A percentile compares a stretch with the other conserved stretches of the same genome.
Conservation (phyloP, 2,797 vertebrate genomes). For the Helarctos malayanus region DNA sequence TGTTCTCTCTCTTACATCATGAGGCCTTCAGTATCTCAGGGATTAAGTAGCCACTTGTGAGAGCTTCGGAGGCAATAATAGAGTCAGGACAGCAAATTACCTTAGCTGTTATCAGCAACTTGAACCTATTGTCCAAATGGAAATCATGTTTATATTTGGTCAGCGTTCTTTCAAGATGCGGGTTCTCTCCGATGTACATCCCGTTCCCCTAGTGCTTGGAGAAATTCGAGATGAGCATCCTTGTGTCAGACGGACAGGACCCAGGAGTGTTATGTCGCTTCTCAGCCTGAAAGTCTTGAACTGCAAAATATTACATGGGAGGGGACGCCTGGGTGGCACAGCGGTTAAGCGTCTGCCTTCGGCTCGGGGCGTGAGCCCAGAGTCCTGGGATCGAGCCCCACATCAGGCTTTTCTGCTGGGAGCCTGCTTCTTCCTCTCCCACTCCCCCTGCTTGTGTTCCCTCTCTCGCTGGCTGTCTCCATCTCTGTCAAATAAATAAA, state of each 20-base stretch:
- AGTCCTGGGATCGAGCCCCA: no score
- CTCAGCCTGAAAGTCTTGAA: slow-evolving; percentile 17
- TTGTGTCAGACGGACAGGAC: neutral
- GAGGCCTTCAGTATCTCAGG: neutral
- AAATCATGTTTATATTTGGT: neutral
- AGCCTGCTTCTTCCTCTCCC: no score
- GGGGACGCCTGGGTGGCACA: neutral
- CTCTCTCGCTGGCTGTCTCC: no score
- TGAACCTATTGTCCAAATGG: neutral
- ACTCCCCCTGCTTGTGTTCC: no score
- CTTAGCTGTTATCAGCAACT: neutral
- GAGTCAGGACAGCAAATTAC: slow-evolving; percentile 24
- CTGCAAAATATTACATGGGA: neutral
- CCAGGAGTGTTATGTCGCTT: neutral
- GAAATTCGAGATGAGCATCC: slow-evolving; percentile 14
- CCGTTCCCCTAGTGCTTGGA: neutral
- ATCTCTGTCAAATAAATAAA: no score
- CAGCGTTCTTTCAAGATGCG: slow-evolving; percentile 24
- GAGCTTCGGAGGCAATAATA: slow-evolving; percentile 20
- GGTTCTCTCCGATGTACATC: neutral
- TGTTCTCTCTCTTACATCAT: slow-evolving; percentile 18
- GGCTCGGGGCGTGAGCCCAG: no score
- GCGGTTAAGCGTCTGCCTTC: no score
- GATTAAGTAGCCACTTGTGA: slow-evolving; percentile 1
- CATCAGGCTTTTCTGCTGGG: no score